These are phyloP conservation scores for Zhuqinia jingwanae DNA, from an alignment of 2,888 invertebrate genomes.

Conservation along the genomic window DNA sequence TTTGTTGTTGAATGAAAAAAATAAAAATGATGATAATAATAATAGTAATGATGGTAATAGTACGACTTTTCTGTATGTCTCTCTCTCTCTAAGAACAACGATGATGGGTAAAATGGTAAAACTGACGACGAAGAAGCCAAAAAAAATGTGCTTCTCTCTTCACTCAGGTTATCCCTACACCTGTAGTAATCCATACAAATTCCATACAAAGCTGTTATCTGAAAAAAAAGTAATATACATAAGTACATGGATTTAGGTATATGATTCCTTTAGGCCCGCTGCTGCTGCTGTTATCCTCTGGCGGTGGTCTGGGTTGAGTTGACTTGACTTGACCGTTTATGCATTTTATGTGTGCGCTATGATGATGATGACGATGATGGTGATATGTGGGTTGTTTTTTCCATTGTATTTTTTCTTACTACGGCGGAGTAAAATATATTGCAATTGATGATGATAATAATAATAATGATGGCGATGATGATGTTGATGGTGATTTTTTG, in stretches of 20 bases:
- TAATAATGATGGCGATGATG: conserved; percentile 2
- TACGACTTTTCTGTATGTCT: conserved; percentile 39
- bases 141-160: not conserved
- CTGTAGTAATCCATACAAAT: conserved; percentile 45
- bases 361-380: conserved; percentile 27
- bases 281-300: too few species aligned
- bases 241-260: conserved; percentile 6
- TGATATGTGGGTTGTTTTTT: conserved; percentile 50
- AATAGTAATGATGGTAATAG: conserved; percentile 35
- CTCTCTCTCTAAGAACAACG: too few species aligned
- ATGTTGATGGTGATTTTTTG: not conserved
- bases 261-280: conserved; percentile 26
- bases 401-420: conserved; percentile 47
- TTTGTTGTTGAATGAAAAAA: conserved; percentile 36
- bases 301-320: conserved; percentile 45
- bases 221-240: too few species aligned
- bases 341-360: conserved; percentile 34
- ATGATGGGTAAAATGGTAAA: conserved; percentile 53
- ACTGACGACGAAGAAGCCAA: conserved; percentile 47
- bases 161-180: conserved; percentile 24
- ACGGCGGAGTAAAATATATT: conserved; percentile 53
- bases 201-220: too few species aligned
- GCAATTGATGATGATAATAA: conserved; percentile 42
- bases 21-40: conserved; percentile 43
- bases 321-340: conserved; percentile 47